Evolutionary conservation across 2,888 invertebrate genomes (phyloP).

Genomic region (Pantelozetes paolii): DNA sequence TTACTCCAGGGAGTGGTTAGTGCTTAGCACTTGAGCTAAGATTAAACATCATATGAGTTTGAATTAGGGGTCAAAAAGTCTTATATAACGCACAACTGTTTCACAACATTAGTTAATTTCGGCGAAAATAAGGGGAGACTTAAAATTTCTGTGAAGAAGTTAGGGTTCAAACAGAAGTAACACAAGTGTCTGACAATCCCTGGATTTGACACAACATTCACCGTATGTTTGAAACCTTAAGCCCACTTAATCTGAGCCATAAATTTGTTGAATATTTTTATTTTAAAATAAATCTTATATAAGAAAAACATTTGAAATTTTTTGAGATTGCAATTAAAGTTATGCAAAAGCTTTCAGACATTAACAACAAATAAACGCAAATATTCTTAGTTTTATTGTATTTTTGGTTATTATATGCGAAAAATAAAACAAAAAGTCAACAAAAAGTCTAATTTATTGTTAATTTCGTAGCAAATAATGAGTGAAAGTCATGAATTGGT

Average conservation of each 20-base stretch:
- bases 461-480: constrained; percentile 3
- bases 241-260: neutral
- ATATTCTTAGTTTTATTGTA: neutral
- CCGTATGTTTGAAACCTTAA: neutral
- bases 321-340: neutral
- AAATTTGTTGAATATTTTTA: neutral
- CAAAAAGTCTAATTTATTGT: constrained; percentile 11
- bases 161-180: neutral
- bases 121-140: no score
- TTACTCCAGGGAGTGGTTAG: no score
- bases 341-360: neutral
- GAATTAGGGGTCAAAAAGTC: no score
- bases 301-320: neutral
- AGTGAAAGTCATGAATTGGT: constrained; percentile 8
- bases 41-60: no score
- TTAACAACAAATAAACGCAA: neutral
- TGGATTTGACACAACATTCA: neutral
- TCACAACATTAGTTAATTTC: no score
- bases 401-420: no score
- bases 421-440: neutral
- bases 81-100: no score
- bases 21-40: no score
- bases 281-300: neutral
- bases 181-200: neutral
- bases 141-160: no score